Evolutionary conservation across 1,140 invertebrate species (phyloP), one percentile per base, ranked within the genome.

Genomic region (Spodoptera litura): DNA sequence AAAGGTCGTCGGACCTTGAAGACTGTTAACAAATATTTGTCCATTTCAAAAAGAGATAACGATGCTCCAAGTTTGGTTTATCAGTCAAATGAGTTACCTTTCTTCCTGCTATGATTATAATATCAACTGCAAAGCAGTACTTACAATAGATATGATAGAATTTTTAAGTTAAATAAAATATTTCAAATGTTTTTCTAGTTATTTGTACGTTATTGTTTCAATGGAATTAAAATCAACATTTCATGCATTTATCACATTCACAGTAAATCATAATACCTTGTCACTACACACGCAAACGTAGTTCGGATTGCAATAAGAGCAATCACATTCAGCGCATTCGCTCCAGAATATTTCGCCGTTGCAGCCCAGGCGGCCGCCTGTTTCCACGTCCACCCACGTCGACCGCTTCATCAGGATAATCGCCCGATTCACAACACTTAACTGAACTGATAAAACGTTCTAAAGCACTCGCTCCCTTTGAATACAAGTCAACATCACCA

Each of bases 301-400:
- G 88, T 95, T 94, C 55, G 94, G 94, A 85, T 95, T 95, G 91
- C 94, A 95, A 83, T 95, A 94, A 73, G 91, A 83, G 87, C 94
- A 95, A 85, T 95, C 94, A 81, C 94, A 95, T 84, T 95, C 94
- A 66, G 89, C 85, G 85, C 94, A 95, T 86, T 95, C 93, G 90
- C 92, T 95, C 94, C 94, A 95, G 85, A 94, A 95, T 74, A 95
- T 95, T 82, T 95, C 94, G 86, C 94, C 94, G 93, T 95, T 95
- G 93, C 94, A 95, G 88, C 94, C 94, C 82, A 95, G 88, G 72
- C 92, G 92, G 90, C 93, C 91, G 89, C 92, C 91, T 85, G 92
- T 89, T 91, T 94, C 94, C 88, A 95, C 93, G 84, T 95, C 94
- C 87, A 95, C 90, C 94, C 94, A 95, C 91, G 93, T 92, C 87